These are phyloP conservation scores for Drosophila cardini DNA, from an alignment of 1,140 invertebrate genomes.

Conservation along the genomic window DNA sequence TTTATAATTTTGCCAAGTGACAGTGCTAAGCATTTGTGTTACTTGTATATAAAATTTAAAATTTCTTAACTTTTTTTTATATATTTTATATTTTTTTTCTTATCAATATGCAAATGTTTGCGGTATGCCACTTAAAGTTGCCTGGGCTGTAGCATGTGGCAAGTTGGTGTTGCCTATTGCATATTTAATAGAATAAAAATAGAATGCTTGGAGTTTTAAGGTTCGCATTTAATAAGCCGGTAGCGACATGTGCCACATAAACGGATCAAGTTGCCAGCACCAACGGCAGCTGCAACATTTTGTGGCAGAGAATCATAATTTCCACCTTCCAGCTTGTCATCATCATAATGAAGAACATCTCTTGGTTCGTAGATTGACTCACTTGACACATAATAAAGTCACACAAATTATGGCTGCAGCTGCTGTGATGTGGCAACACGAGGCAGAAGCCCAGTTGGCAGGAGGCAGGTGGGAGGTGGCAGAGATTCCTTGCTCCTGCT, in stretches of 20 bases:
- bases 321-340: not conserved
- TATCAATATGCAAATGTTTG: conserved; percentile 67
- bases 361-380: conserved; percentile 71
- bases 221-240: conserved; percentile 47
- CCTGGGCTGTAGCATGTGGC: not conserved
- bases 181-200: conserved; percentile 64
- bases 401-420: conserved; percentile 80
- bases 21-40: conserved; percentile 47
- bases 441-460: conserved; percentile 2
- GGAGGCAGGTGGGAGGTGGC: not conserved
- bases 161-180: conserved; percentile 24
- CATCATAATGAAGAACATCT: conserved; percentile 35
- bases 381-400: conserved; percentile 82
- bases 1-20: conserved; percentile 60
- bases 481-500: not conserved
- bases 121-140: conserved; percentile 52
- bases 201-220: conserved; percentile 42
- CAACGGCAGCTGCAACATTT: conserved; percentile 20
- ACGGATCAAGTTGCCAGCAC: conserved; percentile 50
- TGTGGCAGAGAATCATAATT: conserved; percentile 51
- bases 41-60: conserved; percentile 22
- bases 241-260: conserved; percentile 71
- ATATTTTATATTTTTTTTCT: conserved; percentile 14
- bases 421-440: conserved; percentile 30
- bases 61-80: conserved; percentile 9